phyloP scores from a whole-genome alignment of 2,888 invertebrate genomes.

The Byasa hedistus region DNA sequence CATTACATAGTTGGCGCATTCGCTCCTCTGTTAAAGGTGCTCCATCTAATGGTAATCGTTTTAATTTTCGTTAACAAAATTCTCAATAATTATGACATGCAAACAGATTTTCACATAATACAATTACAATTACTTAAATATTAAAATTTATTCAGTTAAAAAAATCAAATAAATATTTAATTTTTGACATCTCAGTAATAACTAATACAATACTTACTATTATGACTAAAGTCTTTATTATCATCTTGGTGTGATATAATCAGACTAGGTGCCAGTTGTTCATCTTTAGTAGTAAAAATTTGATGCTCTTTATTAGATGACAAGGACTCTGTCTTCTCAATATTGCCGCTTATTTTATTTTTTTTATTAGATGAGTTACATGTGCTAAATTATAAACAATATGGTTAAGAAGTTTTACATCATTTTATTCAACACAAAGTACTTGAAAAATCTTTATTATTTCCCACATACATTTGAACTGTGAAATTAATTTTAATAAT shows the following conservation, averaged over 20 bases:
- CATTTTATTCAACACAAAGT: not conserved
- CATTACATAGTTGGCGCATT: conserved; percentile 86
- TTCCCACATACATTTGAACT: too few relatives aligned
- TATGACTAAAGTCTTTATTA: conserved; percentile 60
- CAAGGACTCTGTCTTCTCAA: conserved; percentile 43
- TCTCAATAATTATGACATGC: not conserved
- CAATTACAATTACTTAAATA: too few relatives aligned
- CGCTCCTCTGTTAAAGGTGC: conserved; percentile 86
- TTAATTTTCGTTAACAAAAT: not conserved
- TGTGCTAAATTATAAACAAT: conserved; percentile 46
- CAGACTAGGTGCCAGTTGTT: conserved; percentile 68
- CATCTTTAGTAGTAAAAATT: conserved; percentile 47
- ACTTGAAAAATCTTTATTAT: too few relatives aligned
- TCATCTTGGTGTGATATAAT: conserved; percentile 60
- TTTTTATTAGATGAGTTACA: conserved; percentile 53
- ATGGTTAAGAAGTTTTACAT: not conserved
- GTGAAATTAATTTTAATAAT: too few relatives aligned
- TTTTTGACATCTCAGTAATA: not conserved
- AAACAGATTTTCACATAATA: too few relatives aligned
- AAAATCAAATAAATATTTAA: too few relatives aligned
- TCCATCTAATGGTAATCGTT: conserved; percentile 53
- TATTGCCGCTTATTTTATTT: conserved; percentile 50
- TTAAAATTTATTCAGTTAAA: too few relatives aligned
- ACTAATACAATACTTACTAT: conserved; percentile 55
- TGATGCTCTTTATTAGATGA: conserved; percentile 48